These are phyloP conservation scores for Cossypha polioptera DNA, from an alignment of 2,797 vertebrate species.

Conservation along the genomic window DNA sequence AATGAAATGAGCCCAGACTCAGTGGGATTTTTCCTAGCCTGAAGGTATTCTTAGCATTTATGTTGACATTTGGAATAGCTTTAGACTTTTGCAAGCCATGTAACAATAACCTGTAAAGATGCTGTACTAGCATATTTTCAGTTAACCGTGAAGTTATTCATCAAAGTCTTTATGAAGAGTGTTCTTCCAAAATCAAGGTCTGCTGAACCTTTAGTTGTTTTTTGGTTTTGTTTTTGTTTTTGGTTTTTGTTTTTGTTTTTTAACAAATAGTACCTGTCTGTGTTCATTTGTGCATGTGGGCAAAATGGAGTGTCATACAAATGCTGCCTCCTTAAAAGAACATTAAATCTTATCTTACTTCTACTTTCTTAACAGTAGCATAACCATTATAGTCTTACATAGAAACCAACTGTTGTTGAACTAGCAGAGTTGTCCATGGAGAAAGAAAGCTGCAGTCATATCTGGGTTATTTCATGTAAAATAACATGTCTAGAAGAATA, in stretches of 20 bases:
- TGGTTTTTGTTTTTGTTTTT: neutral
- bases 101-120: constrained; percentile 3
- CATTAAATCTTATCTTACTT: neutral
- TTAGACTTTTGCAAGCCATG: neutral
- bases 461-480: neutral
- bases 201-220: neutral
- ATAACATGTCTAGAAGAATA: neutral
- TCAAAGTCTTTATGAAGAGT: neutral
- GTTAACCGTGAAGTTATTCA: neutral
- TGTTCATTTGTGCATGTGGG: neutral
- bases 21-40: neutral
- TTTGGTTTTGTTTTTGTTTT: neutral
- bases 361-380: neutral
- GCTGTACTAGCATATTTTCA: neutral
- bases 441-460: neutral
- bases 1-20: neutral
- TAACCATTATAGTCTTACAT: neutral
- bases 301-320: neutral
- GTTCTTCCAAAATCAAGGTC: neutral
- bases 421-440: neutral
- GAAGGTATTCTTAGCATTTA: constrained; percentile 32
- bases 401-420: neutral
- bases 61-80: constrained; percentile 31
- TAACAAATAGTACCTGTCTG: neutral
- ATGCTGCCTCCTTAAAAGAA: neutral